Evolutionary conservation across 1,140 invertebrate genomes (phyloP), one percentile per base, ranked within the genome.

Genomic region (Apis florea): DNA sequence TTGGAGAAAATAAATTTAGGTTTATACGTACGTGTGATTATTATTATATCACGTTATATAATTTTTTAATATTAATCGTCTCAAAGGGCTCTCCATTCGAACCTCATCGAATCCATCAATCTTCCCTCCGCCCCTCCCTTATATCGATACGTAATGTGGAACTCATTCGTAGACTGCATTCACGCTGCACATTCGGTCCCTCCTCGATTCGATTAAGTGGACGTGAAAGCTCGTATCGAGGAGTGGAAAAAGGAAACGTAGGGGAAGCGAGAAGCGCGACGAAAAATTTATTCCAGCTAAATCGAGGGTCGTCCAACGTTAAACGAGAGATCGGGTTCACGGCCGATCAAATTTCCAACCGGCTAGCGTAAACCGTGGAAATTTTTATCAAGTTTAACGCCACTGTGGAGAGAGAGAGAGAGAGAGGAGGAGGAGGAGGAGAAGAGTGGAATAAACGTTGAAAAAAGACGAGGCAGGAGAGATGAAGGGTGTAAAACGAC

Each of bases 281-380:
- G 56, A 49, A 40, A 78, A 86, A 87, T 86, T 86, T 87, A 84
- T 84, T 82, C 78, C 15, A 66, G 70, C 24, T 84, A 84, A 87
- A 87, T 87, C 82, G 85, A 53, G 66, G 78, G 56, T 84, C 79
- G 84, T 59, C 53, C 72, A n/a, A 76, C 70, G 81, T n/a, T 84
- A 87, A 87, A 87, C 72, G 82, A 53, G 82, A 77, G 85, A 83
- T 86, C 85, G 83, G 84, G 56, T 87, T 84, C 76, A 63, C 56
- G 53, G 21, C 12, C 70, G 85, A 86, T 87, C 82, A 63, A 86
- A 86, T 87, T 87, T 84, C 85, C 67, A 77, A 67, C 82, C 49
- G 71, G 81, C 84, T 75, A 76, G 24, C 21, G 76, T 77, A 80
- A 86, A 86, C 26, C 66, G 72, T 56, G 53, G 56, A 70, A 76